Conservation (phyloP, 2,797 vertebrate genomes). For the Pseudomugil tenellus region DNA sequence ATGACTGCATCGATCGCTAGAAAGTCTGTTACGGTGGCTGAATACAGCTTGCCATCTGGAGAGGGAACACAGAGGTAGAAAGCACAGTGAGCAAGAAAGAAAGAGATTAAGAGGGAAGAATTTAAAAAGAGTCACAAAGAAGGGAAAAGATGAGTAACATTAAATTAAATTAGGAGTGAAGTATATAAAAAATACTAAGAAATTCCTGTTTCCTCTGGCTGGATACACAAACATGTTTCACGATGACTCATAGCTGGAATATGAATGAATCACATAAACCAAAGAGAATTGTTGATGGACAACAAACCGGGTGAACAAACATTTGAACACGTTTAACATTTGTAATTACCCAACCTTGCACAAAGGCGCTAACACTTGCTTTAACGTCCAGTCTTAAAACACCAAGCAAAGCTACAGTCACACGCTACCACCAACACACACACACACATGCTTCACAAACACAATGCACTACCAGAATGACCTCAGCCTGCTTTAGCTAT, state of each 20-base stretch:
- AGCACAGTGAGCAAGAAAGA: constrained; percentile 46
- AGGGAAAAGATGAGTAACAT: constrained; percentile 45
- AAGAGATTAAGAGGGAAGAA: constrained; percentile 20
- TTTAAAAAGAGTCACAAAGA: constrained; percentile 23
- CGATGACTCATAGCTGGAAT: constrained; percentile 46
- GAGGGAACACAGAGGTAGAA: constrained; percentile 45
- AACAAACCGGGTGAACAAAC: constrained; percentile 55
- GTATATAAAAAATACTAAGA: constrained; percentile 49
- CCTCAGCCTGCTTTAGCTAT: constrained; percentile 66
- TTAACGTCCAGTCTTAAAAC: constrained; percentile 11
- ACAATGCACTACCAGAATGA: constrained; percentile 66
- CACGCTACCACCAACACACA: constrained; percentile 14
- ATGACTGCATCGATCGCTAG: constrained; percentile 98
- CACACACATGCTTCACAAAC: constrained; percentile 50
- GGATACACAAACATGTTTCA: constrained; percentile 53
- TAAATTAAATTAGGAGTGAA: constrained; percentile 40
- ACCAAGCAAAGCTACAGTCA: constrained; percentile 31
- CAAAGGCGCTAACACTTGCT: constrained; percentile 36
- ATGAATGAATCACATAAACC: constrained; percentile 51
- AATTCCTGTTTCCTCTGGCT: constrained; percentile 35
- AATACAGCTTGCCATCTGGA: constrained; percentile 97
- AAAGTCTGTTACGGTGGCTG: constrained; percentile 98
- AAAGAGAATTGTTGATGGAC: constrained; percentile 44
- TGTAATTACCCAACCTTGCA: constrained; percentile 50
- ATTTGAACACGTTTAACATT: constrained; percentile 54